Evolutionary conservation across 1,140 invertebrate genomes (phyloP), one percentile per base, ranked within the genome.

Genomic region (Drosophila nigrodunni): DNA sequence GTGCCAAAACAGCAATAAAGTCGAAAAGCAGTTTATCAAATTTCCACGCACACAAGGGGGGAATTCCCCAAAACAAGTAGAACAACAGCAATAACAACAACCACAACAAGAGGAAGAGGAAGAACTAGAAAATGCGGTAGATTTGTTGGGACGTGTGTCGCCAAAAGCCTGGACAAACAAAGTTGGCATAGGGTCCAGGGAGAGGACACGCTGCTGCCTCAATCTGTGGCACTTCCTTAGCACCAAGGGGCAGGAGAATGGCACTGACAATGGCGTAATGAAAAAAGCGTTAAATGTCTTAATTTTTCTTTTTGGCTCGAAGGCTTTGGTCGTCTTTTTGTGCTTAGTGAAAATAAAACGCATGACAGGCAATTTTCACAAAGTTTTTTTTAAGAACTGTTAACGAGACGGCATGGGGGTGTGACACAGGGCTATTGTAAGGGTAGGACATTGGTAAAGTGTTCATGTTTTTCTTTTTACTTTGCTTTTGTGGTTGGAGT

Each of bases 21-120:
- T 88, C 85, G 78, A 89, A 88, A 85, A 89, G 77, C 80, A 89
- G 85, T 88, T 89, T 89, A 88, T 88, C 85, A 88, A 88, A 88
- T 88, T 82, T 89, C 77, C 77, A 89, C 77, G 69, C 82, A 82
- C 68, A 77, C 61, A 64, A 67, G 10, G 39, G 43, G 43, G 18
- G 41, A 54, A 72, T 50, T 25, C 66, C 9, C 66, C 13, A 11
- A 66, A 67, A 37, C 62, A 62, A 67, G 58, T 30, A n/a, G 39
- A 78, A 79, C 35, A 66, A 70, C 46, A 75, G 58, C 49, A 30
- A 30, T 30, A 30, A 79, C 41, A 66, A 70, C 52, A 75, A 64
- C 49, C 60, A 61, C 18, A 74, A 30, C 25, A 30, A 30, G 25
- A 6, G 25, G 25, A 30, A 30, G 25, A 2, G 25, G 25, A 30